Conservation (phyloP, 2,888 invertebrate genomes). For the Drosophila infuscata region DNA sequence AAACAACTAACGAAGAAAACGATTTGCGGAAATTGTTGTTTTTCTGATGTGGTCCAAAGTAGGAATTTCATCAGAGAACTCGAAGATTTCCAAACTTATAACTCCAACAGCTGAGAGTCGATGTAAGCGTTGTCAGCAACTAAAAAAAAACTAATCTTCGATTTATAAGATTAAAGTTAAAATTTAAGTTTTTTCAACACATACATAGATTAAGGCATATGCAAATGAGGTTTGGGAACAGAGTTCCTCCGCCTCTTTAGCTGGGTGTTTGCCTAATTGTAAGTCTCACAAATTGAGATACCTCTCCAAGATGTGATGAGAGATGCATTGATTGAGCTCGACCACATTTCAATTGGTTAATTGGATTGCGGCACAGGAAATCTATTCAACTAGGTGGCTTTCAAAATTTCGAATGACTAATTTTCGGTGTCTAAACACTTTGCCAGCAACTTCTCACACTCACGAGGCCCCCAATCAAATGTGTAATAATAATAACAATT, state of each 20-base stretch:
- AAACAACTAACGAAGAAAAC: neutral
- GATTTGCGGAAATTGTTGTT: neutral
- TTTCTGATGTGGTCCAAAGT: too few relatives aligned
- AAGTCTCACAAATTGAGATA: conserved; percentile 5
- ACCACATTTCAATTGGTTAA: conserved; percentile 38
- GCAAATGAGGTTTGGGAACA: conserved; percentile 7
- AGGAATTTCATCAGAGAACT: neutral
- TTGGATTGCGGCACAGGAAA: conserved; percentile 52
- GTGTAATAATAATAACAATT: conserved; percentile 53
- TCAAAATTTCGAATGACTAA: conserved; percentile 52
- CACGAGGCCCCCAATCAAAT: conserved; percentile 43
- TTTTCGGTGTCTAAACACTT: conserved; percentile 57
- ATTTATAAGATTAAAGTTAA: too few relatives aligned
- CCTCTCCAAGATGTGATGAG: neutral
- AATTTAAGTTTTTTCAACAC: neutral
- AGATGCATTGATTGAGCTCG: conserved; percentile 1
- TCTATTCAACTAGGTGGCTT: conserved; percentile 48
- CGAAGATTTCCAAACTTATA: neutral
- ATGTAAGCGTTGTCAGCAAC: neutral
- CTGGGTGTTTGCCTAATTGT: conserved; percentile 16
- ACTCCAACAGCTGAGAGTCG: neutral
- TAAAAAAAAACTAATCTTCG: neutral
- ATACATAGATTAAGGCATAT: neutral
- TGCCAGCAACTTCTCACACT: conserved; percentile 50
- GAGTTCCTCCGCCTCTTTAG: neutral